These are phyloP conservation scores for Epinephelus moara DNA, from an alignment of 2,113 vertebrate species.

Conservation along the genomic window DNA sequence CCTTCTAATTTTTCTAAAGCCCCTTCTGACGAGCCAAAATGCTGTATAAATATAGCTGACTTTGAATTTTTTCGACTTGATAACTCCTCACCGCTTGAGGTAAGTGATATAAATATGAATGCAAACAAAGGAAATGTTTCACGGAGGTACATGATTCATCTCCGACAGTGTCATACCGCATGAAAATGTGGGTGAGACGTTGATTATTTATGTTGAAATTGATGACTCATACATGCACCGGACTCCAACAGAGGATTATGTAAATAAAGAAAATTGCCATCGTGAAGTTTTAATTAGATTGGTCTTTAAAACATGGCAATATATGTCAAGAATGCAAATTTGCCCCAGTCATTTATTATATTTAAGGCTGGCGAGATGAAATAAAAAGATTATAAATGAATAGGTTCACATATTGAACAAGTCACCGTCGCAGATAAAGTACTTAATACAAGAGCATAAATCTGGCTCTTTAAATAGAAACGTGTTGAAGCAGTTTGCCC, in stretches of 20 bases:
- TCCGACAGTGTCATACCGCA: not conserved
- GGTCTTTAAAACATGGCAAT: constrained; percentile 31
- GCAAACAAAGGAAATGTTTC: constrained; percentile 19
- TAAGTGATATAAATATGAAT: constrained; percentile 36
- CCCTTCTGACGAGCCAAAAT: constrained; percentile 1
- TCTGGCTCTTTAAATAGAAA: not conserved
- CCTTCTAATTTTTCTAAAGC: constrained; percentile 23
- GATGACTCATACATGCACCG: constrained; percentile 47
- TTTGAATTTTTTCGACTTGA: constrained; percentile 8
- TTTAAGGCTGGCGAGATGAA: constrained; percentile 6
- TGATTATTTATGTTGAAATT: constrained; percentile 40
- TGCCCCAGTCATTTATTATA: not conserved
- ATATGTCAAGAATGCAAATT: constrained; percentile 33
- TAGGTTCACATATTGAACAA: constrained; percentile 17
- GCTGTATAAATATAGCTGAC: constrained; percentile 39
- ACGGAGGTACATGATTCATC: constrained; percentile 30
- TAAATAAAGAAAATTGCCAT: constrained; percentile 35
- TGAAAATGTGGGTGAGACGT: constrained; percentile 14
- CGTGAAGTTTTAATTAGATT: constrained; percentile 38
- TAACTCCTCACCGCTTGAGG: constrained; percentile 8
- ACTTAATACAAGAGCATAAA: constrained; percentile 27
- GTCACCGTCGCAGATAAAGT: constrained; percentile 7
- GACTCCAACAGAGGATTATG: constrained; percentile 48
- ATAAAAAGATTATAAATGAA: constrained; percentile 29
- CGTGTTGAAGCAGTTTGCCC: not conserved